These are phyloP conservation scores for Oscheius myriophilus DNA, from an alignment of 2,888 invertebrate genomes.

Conservation along the genomic window DNA sequence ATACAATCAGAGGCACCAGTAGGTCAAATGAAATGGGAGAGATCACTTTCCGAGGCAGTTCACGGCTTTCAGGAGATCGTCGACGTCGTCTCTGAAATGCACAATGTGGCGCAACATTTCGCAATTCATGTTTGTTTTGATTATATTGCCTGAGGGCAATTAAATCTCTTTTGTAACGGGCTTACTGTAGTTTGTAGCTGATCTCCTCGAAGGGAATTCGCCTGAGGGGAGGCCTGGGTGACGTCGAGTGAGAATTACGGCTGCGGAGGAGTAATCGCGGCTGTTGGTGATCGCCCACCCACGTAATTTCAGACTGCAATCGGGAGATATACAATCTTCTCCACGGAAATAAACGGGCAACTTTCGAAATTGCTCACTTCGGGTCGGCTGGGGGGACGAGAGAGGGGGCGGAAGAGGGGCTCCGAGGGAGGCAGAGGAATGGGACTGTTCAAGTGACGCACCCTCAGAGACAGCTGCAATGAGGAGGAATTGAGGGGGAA, in stretches of 20 bases:
- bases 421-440: neutral
- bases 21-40: neutral
- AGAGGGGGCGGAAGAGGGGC: no score
- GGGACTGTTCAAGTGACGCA: neutral
- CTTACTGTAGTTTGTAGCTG: constrained; percentile 12
- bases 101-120: constrained; percentile 5
- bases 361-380: no score
- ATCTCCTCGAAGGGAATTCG: no score
- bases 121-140: neutral
- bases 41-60: constrained; percentile 11
- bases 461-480: constrained; percentile 11
- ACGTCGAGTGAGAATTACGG: neutral
- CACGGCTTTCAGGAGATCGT: constrained; percentile 14
- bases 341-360: no score
- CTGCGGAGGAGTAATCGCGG: neutral
- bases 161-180: no score
- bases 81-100: constrained; percentile 13
- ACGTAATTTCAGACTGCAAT: no score
- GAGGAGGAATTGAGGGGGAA: neutral
- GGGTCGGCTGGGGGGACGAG: no score
- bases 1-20: neutral
- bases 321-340: no score
- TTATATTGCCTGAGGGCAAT: no score
- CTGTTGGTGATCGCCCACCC: no score
- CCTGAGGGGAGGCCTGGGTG: no score